A percentile compares a stretch with the other conserved stretches of the same genome.
phyloP scores from a whole-genome alignment of 2,888 invertebrate genomes.

The Pecten maximus region DNA sequence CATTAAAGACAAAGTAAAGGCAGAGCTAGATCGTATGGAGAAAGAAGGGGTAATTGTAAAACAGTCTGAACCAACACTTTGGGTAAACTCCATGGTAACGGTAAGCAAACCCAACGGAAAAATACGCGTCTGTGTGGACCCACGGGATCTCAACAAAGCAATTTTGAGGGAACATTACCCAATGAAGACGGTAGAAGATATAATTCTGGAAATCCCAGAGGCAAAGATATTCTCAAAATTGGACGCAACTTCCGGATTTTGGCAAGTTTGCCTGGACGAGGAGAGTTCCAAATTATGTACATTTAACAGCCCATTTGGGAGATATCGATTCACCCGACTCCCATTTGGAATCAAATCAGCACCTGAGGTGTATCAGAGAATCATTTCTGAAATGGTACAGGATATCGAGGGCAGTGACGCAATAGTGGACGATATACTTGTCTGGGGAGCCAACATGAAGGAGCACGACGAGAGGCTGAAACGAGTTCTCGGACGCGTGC shows the following conservation, averaged over 20 bases:
- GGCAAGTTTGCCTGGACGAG: constrained; percentile 53
- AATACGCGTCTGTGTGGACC: constrained; percentile 58
- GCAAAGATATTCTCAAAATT: constrained; percentile 57
- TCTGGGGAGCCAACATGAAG: constrained; percentile 45
- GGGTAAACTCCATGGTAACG: constrained; percentile 57
- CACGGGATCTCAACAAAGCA: constrained; percentile 56
- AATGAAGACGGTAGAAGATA: constrained; percentile 60
- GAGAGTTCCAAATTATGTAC: constrained; percentile 54
- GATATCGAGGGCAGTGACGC: constrained; percentile 51
- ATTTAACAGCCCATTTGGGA: constrained; percentile 53
- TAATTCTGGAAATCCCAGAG: constrained; percentile 52
- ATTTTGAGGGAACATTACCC: constrained; percentile 59
- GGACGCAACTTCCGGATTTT: constrained; percentile 56
- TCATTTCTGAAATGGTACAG: constrained; percentile 46
- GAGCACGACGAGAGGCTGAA: constrained; percentile 50
- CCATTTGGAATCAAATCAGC: constrained; percentile 54
- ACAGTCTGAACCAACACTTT: constrained; percentile 51
- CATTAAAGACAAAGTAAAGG: constrained; percentile 50
- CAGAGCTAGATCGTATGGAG: constrained; percentile 55
- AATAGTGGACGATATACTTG: constrained; percentile 56
- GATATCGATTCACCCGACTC: constrained; percentile 49
- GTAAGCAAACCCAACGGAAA: constrained; percentile 56
- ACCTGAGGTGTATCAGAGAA: constrained; percentile 51
- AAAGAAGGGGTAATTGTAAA: too few relatives aligned
- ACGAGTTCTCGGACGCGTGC: constrained; percentile 42